Evolutionary conservation across 2,888 invertebrate species (phyloP).

Genomic region (Podabrus alpinus): DNA sequence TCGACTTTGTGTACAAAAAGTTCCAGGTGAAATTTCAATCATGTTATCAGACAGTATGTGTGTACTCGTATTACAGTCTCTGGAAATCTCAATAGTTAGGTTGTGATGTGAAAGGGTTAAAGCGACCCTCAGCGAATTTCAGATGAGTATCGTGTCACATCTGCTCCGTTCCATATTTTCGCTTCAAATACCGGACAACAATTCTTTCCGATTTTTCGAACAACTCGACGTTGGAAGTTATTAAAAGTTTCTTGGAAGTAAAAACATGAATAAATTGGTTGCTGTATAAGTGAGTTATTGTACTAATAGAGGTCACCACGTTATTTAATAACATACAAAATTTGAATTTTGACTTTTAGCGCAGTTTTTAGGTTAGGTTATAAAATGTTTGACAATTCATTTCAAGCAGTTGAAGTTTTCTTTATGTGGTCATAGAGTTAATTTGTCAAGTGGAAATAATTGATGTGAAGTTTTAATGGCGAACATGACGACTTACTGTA

Average conservation of each 20-base stretch:
- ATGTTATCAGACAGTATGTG: neutral
- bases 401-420: neutral
- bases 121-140: neutral
- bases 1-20: neutral
- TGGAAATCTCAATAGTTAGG: neutral
- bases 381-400: neutral
- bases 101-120: neutral
- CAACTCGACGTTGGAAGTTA: neutral
- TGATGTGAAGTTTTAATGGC: neutral
- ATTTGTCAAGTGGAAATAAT: neutral
- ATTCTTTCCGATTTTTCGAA: no score
- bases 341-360: neutral
- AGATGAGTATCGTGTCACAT: neutral
- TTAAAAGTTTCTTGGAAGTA: neutral
- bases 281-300: neutral
- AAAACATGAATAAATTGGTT: no score
- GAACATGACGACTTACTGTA: neutral
- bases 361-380: neutral
- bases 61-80: neutral
- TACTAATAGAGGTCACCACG: neutral
- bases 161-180: neutral
- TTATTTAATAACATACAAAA: neutral
- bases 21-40: no score
- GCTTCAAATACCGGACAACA: neutral
- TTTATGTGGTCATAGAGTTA: no score